Evolutionary conservation across 2,113 vertebrate genomes (phyloP).

Genomic region (Gadus macrocephalus): DNA sequence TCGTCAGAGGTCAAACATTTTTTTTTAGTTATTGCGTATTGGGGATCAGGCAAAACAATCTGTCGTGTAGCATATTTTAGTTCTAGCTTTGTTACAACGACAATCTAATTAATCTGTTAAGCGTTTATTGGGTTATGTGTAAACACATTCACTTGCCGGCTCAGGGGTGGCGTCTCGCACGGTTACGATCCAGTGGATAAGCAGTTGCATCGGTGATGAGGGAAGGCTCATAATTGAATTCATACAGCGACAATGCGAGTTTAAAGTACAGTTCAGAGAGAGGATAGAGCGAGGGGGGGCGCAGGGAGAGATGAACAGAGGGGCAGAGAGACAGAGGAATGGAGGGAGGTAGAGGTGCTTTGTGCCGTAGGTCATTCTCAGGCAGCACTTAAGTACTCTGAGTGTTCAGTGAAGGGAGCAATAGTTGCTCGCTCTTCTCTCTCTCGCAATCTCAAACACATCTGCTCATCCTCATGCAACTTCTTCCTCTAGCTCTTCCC

Average conservation of each 20-base stretch:
- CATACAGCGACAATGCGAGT: not conserved
- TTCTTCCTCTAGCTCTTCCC: too few relatives aligned
- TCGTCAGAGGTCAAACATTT: too few relatives aligned
- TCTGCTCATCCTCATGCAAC: too few relatives aligned
- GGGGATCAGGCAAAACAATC: not conserved
- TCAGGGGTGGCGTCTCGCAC: not conserved
- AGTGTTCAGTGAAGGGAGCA: constrained; percentile 39
- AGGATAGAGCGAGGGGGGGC: not conserved
- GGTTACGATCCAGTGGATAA: not conserved
- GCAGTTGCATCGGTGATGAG: not conserved
- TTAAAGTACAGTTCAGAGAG: constrained; percentile 1
- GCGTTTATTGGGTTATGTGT: not conserved
- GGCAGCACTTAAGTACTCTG: constrained; percentile 30
- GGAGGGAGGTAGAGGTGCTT: too few relatives aligned
- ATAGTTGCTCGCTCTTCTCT: constrained; percentile 34
- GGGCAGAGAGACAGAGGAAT: not conserved
- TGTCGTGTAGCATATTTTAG: not conserved
- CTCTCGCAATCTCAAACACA: not conserved
- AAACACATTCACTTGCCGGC: not conserved
- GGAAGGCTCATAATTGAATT: not conserved
- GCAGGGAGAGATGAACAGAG: not conserved
- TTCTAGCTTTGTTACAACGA: not conserved
- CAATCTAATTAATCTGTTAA: not conserved
- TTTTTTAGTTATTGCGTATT: not conserved
- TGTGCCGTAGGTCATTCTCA: constrained; percentile 40